Evolutionary conservation across 2,113 vertebrate genomes (phyloP).

Genomic region (Smithornis capensis): DNA sequence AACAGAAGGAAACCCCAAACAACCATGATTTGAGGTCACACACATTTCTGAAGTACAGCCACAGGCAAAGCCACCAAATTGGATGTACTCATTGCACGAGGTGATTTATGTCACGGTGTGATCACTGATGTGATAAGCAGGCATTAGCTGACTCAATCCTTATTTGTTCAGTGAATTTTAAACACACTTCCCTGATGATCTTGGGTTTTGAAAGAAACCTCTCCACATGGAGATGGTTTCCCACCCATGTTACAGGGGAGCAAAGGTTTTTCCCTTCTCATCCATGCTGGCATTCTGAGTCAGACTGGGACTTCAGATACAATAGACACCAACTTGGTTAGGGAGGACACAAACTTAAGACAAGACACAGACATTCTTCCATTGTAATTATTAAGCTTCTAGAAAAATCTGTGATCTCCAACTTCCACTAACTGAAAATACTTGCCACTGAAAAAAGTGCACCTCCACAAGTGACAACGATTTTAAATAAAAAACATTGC

Average conservation of each 20-base stretch:
- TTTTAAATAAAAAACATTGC: not conserved
- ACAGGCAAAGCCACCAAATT: not conserved
- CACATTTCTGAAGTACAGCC: not conserved
- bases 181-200: not conserved
- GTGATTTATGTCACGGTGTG: not conserved
- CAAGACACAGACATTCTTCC: not conserved
- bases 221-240: not conserved
- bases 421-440: not conserved
- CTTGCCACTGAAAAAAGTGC: not conserved
- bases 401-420: not conserved
- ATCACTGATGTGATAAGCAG: not conserved
- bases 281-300: not conserved
- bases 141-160: not conserved
- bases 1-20: not conserved
- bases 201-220: not conserved
- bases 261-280: not conserved
- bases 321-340: not conserved
- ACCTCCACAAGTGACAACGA: accelerated
- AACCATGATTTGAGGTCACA: not conserved
- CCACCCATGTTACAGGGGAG: not conserved
- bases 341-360: no score
- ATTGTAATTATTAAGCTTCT: not conserved
- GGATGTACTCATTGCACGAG: not conserved
- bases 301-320: not conserved
- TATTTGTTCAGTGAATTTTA: not conserved